Evolutionary conservation across 2,888 invertebrate genomes (phyloP).

Genomic region (Macrophya annulata): DNA sequence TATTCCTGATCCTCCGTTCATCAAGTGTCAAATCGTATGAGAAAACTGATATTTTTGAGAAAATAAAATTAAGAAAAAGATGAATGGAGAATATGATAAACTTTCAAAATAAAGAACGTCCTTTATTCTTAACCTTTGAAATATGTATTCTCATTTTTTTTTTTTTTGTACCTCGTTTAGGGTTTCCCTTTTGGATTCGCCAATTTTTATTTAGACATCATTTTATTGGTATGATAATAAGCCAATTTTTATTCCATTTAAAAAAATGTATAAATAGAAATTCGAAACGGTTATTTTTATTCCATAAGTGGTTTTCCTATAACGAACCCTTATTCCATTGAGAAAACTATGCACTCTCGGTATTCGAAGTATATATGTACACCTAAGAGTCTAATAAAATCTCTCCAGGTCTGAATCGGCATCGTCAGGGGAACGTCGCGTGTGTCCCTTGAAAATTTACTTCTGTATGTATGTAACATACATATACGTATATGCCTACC

Average conservation of each 20-base stretch:
- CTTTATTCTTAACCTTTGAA: background rate
- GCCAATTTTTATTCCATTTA: background rate
- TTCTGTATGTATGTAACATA: background rate
- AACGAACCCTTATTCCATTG: slow-evolving; percentile 4
- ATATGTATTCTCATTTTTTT: background rate
- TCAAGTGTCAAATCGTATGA: background rate
- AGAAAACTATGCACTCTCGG: background rate
- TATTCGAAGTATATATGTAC: background rate
- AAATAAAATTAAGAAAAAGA: background rate
- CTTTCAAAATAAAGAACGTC: background rate
- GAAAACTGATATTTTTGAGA: background rate
- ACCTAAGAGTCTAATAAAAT: background rate
- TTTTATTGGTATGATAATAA: background rate
- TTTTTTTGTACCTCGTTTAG: background rate
- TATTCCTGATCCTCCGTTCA: background rate
- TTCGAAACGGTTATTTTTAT: background rate
- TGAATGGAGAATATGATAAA: too few relatives aligned
- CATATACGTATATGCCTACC: background rate
- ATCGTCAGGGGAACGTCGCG: slow-evolving; percentile 31
- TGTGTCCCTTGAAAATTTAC: slow-evolving; percentile 18
- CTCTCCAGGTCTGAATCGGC: slow-evolving; percentile 9
- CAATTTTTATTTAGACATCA: background rate
- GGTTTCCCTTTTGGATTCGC: background rate
- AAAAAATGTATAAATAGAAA: background rate
- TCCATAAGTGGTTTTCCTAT: background rate